Percentiles rank a stretch among this genome's conserved stretches.
phyloP scores from a whole-genome alignment of 1,140 invertebrate genomes.

The Pissodes strobi region DNA sequence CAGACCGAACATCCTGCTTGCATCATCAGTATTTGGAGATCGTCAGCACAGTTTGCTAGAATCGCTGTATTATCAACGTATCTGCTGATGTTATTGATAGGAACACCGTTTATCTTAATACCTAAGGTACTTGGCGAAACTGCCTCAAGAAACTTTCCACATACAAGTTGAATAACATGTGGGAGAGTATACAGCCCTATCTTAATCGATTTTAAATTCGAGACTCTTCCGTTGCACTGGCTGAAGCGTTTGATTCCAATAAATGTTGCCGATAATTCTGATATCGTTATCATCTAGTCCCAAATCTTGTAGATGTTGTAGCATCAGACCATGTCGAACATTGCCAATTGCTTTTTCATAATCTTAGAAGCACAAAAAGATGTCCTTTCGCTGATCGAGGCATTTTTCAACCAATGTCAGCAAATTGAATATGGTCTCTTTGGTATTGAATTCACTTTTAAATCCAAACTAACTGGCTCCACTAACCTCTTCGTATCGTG shows the following conservation, averaged over 20 bases:
- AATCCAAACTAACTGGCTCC: neutral
- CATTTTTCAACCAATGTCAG: neutral
- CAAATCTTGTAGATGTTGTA: neutral
- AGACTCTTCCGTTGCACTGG: neutral
- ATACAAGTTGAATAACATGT: neutral
- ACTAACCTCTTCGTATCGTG: too few species aligned
- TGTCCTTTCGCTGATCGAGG: neutral
- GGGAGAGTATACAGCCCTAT: neutral
- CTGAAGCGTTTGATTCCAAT: too few species aligned
- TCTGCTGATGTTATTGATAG: neutral
- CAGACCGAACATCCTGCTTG: neutral
- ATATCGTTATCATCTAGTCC: too few species aligned
- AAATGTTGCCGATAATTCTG: too few species aligned
- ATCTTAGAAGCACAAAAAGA: neutral
- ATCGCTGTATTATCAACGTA: too few species aligned
- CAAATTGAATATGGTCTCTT: neutral
- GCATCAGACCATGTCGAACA: neutral
- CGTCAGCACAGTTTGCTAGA: too few species aligned
- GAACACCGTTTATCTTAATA: neutral
- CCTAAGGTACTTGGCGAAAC: neutral
- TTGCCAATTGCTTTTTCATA: neutral
- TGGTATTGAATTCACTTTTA: too few species aligned
- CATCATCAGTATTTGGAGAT: too few species aligned
- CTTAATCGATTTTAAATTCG: neutral
- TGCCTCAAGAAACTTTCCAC: neutral